Evolutionary conservation across 2,888 invertebrate species (phyloP).

Genomic region (Drosophila cognata): DNA sequence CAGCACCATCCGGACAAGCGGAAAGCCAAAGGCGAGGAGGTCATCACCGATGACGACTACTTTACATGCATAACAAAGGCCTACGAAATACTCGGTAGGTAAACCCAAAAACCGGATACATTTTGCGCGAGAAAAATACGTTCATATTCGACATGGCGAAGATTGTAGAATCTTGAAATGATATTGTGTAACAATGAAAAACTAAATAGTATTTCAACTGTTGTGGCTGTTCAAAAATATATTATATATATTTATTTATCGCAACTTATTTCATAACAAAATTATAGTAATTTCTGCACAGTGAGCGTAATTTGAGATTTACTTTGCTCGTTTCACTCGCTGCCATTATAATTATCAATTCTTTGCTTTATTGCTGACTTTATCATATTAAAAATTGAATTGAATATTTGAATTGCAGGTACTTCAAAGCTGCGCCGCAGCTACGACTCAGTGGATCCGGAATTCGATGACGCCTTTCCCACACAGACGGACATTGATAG

Average conservation of each 20-base stretch:
- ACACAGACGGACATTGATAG: constrained; percentile 90
- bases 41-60: constrained; percentile 96
- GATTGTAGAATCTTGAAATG: not conserved
- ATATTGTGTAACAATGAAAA: constrained; percentile 2
- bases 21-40: constrained; percentile 94
- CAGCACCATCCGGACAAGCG: constrained; percentile 99
- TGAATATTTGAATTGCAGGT: constrained; percentile 85
- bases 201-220: not conserved
- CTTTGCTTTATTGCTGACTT: not conserved
- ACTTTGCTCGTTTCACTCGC: not conserved
- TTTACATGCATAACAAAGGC: constrained; percentile 99
- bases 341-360: not conserved
- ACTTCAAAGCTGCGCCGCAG: constrained; percentile 92
- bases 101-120: not conserved
- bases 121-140: not conserved
- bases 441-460: constrained; percentile 98
- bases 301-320: not conserved
- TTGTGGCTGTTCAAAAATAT: not conserved
- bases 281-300: not conserved
- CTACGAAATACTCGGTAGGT: constrained; percentile 93
- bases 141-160: not conserved
- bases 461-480: constrained; percentile 95
- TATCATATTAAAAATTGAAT: not conserved
- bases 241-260: not conserved
- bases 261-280: not conserved